Percentiles rank a stretch among this genome's conserved stretches.
Conservation (phyloP, 2,888 invertebrate genomes). For the Metacarcinus magister region DNA sequence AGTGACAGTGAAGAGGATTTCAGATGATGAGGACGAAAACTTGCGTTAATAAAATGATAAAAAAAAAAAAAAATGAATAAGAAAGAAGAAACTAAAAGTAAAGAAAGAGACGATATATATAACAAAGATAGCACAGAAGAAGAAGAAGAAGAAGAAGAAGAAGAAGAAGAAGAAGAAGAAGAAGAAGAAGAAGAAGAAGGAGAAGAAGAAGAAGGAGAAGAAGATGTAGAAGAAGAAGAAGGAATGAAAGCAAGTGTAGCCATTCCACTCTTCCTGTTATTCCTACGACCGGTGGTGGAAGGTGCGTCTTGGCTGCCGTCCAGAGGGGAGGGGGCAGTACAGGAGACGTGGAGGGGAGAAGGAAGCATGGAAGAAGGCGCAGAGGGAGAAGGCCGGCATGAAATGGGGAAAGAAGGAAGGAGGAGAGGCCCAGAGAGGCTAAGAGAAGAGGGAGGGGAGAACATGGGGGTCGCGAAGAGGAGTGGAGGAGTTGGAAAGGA, state of each 20-base stretch:
- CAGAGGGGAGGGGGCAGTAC: neutral
- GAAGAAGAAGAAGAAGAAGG: neutral
- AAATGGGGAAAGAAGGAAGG: neutral
- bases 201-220: neutral
- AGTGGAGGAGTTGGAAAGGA: neutral
- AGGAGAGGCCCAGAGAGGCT: neutral
- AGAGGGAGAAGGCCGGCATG: neutral
- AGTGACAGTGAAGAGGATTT: neutral
- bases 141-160: neutral
- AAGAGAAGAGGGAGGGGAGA: neutral
- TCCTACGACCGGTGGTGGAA: neutral
- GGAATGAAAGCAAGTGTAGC: slow-evolving; percentile 3
- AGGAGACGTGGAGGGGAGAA: neutral
- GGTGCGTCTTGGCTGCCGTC: slow-evolving; percentile 7
- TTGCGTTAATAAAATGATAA: too few relatives aligned
- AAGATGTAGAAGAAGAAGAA: neutral
- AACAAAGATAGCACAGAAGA: neutral
- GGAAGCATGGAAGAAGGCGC: neutral
- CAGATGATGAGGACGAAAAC: neutral
- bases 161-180: neutral
- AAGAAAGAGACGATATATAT: neutral
- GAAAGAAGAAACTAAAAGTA: neutral
- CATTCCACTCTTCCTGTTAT: slow-evolving; percentile 41
- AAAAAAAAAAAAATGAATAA: neutral
- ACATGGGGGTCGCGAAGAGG: neutral